Conservation (phyloP, 1,140 invertebrate genomes). For the Pinna nobilis region DNA sequence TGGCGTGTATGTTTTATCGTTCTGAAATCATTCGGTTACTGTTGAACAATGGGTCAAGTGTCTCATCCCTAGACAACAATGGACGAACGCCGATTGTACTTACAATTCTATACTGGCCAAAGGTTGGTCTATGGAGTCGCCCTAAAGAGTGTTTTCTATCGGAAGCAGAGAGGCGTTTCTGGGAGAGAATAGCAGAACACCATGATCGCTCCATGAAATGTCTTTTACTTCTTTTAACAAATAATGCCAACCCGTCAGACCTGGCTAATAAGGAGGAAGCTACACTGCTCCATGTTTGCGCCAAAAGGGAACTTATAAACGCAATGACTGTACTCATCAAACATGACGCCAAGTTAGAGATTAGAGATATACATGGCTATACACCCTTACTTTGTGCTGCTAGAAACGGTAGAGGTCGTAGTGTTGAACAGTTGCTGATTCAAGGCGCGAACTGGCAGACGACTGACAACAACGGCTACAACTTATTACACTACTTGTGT, state of each 20-base stretch:
- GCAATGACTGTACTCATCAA: background rate
- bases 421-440: background rate
- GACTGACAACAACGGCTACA: background rate
- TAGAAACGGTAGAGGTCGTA: background rate
- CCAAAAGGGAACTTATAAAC: conserved; percentile 1
- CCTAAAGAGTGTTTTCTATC: background rate
- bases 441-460: background rate
- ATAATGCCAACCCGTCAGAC: background rate
- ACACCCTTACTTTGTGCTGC: conserved; percentile 4
- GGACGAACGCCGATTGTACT: background rate
- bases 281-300: conserved; percentile 10
- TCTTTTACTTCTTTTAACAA: background rate
- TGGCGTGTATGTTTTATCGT: conserved; percentile 6
- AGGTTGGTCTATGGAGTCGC: background rate
- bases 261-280: background rate
- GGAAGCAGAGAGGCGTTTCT: background rate
- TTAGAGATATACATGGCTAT: background rate
- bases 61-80: background rate
- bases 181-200: background rate
- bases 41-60: background rate
- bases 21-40: background rate
- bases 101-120: background rate
- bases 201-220: background rate
- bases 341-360: background rate
- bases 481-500: background rate